phyloP scores from a whole-genome alignment of 2,113 vertebrate species.

The Bambusicola thoracicus region DNA sequence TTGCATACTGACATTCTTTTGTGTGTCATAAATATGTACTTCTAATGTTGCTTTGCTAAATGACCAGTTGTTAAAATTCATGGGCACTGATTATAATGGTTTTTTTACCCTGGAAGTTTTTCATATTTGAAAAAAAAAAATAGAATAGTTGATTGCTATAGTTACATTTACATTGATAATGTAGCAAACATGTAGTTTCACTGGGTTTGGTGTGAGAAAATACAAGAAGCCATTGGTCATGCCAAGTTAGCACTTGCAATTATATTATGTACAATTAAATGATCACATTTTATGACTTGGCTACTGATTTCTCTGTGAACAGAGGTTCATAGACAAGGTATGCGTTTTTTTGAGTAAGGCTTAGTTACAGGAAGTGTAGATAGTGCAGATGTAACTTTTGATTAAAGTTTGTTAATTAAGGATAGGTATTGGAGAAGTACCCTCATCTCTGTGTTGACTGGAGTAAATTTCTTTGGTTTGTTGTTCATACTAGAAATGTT shows the following conservation, averaged over 20 bases:
- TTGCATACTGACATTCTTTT: background rate
- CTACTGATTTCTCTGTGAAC: background rate
- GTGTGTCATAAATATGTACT: background rate
- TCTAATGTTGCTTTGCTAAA: background rate
- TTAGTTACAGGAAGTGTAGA: background rate
- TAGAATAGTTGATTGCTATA: background rate
- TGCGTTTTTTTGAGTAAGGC: background rate
- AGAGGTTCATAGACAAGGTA: background rate
- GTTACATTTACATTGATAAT: too few relatives aligned
- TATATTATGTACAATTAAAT: background rate
- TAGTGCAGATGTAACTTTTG: background rate
- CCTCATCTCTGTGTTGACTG: background rate
- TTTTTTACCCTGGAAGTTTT: background rate
- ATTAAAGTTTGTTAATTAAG: background rate
- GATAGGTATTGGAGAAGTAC: background rate
- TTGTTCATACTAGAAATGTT: background rate
- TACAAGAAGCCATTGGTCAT: background rate
- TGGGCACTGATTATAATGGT: background rate
- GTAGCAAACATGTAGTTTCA: too few relatives aligned
- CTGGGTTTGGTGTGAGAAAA: background rate
- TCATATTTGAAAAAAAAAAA: background rate
- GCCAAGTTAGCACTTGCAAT: background rate
- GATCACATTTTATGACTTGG: background rate
- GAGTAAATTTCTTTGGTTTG: background rate
- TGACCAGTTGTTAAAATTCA: fast-evolving